Base-by-base conservation (phyloP, 2,113 vertebrate genomes). In the Gila orcuttii region DNA sequence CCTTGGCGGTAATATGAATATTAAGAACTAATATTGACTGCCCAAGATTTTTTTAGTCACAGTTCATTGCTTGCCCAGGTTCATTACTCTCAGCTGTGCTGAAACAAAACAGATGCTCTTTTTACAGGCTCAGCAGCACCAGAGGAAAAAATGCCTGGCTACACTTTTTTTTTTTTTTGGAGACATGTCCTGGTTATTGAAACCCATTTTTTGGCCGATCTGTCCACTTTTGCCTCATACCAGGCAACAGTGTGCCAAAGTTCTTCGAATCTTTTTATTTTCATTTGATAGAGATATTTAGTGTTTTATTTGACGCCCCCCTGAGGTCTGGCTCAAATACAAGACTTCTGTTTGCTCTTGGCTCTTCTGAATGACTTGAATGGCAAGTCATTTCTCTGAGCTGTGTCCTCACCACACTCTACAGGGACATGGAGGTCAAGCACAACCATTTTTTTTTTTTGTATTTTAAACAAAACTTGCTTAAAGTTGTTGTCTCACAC, bases 241-340 rank as follows among this genome's bases (percentile, higher is more conserved):
- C 78, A 66, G 25, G 73, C 25, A 39, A 69, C 73, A 73, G 59
- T 79, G 75, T 28, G 71, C 6, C 55, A 28, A 64, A 57, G 69
- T 55, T 55, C 71, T 42, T 60, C 59, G 68, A 42, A 39, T 77
- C 50, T 83, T 87, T 85, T 85, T 78, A 77, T 57, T 86, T 82
- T 74, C 47, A 86, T 86, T 64, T 82, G 82, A 66, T 71, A 45
- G 83, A 75, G 83, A 52, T 87, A 86, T 88, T 89, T 87, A 86
- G 82, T 79, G 45, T 76, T 83, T 83, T 81, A 23, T 73, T 80
- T 85, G 31, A 84, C n/a, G 52, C 17, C 78, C 78, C 81, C 47
- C 42, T 84, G 45, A 74, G 83, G 68, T 57, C 55, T 76, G 84
- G 42, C 64, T 86, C 33, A 36, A 83, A 86, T 69, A 66, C 82